Evolutionary conservation across 1,140 invertebrate species (phyloP).

Genomic region (Drosophila fuyamai): DNA sequence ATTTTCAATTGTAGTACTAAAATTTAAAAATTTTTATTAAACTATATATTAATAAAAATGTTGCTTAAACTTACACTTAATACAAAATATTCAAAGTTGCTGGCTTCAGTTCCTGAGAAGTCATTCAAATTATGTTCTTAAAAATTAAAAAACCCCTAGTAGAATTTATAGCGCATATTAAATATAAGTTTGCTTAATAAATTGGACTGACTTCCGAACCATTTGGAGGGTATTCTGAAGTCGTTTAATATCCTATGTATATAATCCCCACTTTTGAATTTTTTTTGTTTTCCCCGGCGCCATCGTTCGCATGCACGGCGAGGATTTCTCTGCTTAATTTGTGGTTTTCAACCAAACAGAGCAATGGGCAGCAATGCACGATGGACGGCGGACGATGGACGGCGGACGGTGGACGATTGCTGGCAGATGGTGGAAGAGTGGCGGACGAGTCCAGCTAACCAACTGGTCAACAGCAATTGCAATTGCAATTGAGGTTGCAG

Average conservation of each 20-base stretch:
- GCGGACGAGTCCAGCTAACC: constrained; percentile 38
- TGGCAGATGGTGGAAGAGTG: constrained; percentile 21
- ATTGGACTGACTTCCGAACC: no score
- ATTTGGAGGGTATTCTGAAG: not conserved
- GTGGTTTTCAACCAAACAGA: constrained; percentile 81
- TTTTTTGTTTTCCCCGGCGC: constrained; percentile 56
- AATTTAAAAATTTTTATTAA: no score
- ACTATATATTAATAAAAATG: no score
- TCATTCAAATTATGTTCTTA: no score
- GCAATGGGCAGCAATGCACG: constrained; percentile 37
- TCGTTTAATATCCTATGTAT: not conserved
- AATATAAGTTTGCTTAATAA: no score
- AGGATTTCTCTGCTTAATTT: constrained; percentile 83
- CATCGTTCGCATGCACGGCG: constrained; percentile 75
- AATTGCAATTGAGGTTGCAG: constrained; percentile 74
- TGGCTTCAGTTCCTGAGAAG: no score
- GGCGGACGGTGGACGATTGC: constrained; percentile 38
- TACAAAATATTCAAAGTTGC: no score
- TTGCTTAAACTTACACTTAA: no score
- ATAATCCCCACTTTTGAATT: not conserved
- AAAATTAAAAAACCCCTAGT: no score
- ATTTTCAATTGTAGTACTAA: no score
- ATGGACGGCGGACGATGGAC: constrained; percentile 24
- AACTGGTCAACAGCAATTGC: constrained; percentile 66
- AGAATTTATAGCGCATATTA: no score